Base-by-base conservation (phyloP, 1,140 invertebrate genomes). In the Cherax destructor region DNA sequence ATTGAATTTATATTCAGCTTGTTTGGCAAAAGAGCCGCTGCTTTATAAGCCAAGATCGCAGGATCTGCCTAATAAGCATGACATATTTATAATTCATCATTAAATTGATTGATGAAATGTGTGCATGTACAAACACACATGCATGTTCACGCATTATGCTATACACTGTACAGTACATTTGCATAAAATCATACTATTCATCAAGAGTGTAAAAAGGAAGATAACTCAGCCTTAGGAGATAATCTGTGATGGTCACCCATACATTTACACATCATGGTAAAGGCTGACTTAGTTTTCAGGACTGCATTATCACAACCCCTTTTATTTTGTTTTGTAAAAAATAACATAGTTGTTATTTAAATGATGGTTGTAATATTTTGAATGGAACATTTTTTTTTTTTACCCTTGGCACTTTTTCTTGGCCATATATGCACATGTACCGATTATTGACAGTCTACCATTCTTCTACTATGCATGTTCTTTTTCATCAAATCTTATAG, bases 371-470 rank as follows among this genome's bases (percentile, higher is more conserved):
- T 74, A 74, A 30, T 74, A 5, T 21, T 74, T 74, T 30, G 24
- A 30, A n/a, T 74, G 69, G 30, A 30, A 74, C 69, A 1, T 30
- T 4, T 74, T 74, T 30, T 41, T 56, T 56, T 74, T 24, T 9
- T 10, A 74, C 69, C 69, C n/a, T 41, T 74, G 24, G 6, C 6
- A 24, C 24, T 74, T 74, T 74, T 9, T 74, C 24, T 74, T 74
- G 69, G 69, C 24, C 69, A 74, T 74, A 30, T n/a, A 74, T 74
- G 69, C 69, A 74, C 69, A 74, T 74, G 11, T 74, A 74, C 69
- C 69, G 69, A 74, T 74, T 74, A 74, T 30, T 74, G 24, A 74
- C 24, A n/a, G 69, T 74, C 69, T 74, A 24, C 30, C 24, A 74
- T 30, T 74, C 24, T 74, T 30, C 69, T 74, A 30, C 69, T 56